phyloP scores from a whole-genome alignment of 2,888 invertebrate genomes.

The Himalopsyche kuldschensis region DNA sequence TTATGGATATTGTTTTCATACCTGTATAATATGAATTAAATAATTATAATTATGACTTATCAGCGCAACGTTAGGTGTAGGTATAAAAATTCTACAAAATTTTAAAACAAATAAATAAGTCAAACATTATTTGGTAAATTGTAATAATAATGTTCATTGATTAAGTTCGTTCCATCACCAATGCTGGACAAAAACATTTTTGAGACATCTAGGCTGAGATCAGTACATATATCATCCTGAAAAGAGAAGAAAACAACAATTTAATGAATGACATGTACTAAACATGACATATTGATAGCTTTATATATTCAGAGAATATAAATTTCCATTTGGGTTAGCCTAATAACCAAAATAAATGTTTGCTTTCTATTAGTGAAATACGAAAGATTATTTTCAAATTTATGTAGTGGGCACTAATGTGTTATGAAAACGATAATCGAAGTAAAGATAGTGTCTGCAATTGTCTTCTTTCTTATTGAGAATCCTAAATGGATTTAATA shows the following conservation, averaged over 20 bases:
- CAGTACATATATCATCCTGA: slow-evolving; percentile 66
- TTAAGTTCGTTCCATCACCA: neutral
- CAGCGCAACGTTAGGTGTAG: neutral
- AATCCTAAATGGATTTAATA: too few species aligned
- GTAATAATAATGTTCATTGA: neutral
- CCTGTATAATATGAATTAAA: neutral
- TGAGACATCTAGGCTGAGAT: slow-evolving; percentile 57
- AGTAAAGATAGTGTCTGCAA: neutral
- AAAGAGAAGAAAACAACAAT: slow-evolving; percentile 46
- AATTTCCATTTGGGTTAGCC: too few species aligned
- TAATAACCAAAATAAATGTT: too few species aligned
- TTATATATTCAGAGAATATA: too few species aligned
- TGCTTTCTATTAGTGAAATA: too few species aligned
- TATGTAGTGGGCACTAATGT: too few species aligned
- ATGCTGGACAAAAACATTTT: neutral
- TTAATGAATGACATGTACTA: slow-evolving; percentile 9
- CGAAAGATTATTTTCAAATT: too few species aligned
- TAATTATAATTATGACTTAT: neutral
- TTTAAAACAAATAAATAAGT: neutral
- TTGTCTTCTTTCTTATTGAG: too few species aligned
- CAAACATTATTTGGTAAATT: neutral
- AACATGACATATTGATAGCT: neutral
- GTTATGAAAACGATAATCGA: neutral
- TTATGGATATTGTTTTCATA: neutral
- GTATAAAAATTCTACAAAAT: neutral